Evolutionary conservation across 2,113 vertebrate genomes (phyloP).

Genomic region (Sus scrofa): T2T-Sscrofa CM000814.6:143267001-143267500

Average conservation of each 20-base stretch:
- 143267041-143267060: too few species aligned
- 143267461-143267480: background rate
- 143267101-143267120: background rate
- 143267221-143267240: background rate
- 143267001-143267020: rapidly evolving
- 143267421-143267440: background rate
- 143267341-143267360: background rate
- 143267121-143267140: background rate
- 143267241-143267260: background rate
- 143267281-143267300: background rate
- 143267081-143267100: background rate
- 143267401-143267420: background rate
- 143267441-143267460: too few species aligned
- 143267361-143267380: background rate
- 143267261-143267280: background rate
- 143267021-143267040: background rate
- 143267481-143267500: rapidly evolving
- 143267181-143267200: background rate
- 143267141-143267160: background rate
- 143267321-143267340: background rate
- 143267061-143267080: rapidly evolving
- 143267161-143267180: background rate
- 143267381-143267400: background rate
- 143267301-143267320: background rate
- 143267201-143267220: background rate